phyloP scores from a whole-genome alignment of 2,888 invertebrate species.

The Rhaphigaster nebulosa region DNA sequence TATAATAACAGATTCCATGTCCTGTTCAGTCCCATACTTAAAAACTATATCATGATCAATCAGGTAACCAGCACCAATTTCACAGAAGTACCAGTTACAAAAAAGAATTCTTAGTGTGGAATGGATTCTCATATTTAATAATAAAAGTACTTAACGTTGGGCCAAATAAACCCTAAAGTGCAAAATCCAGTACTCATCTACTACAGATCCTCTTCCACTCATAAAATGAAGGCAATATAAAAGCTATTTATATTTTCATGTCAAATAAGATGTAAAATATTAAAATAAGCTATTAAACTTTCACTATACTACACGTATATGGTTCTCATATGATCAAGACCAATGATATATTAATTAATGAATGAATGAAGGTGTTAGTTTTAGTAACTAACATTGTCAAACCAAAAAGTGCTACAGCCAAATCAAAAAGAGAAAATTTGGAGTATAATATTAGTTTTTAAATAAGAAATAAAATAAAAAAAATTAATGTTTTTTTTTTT shows the following conservation, averaged over 20 bases:
- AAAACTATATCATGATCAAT: constrained; percentile 50
- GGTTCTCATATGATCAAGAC: not conserved
- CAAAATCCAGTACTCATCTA: constrained; percentile 46
- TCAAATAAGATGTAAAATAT: not conserved
- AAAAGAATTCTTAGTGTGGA: constrained; percentile 20
- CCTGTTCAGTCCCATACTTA: constrained; percentile 56
- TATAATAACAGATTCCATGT: constrained; percentile 52
- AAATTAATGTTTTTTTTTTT: too few species aligned
- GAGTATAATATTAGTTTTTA: too few species aligned
- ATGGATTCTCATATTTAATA: constrained; percentile 39
- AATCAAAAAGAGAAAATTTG: not conserved
- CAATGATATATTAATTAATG: not conserved
- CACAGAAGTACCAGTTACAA: constrained; percentile 42
- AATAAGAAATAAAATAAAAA: too few species aligned
- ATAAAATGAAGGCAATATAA: not conserved
- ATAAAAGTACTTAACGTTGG: not conserved
- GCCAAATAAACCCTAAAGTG: not conserved
- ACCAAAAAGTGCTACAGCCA: not conserved
- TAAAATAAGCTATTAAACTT: not conserved
- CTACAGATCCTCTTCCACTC: not conserved
- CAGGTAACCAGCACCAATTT: constrained; percentile 55
- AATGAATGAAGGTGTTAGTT: constrained; percentile 1
- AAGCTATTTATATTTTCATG: not conserved
- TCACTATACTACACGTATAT: not conserved
- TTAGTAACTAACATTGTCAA: not conserved